A percentile compares a stretch with the other conserved stretches of the same genome.
phyloP scores from a whole-genome alignment of 1,140 invertebrate species.

The Ceratina japonica region DNA sequence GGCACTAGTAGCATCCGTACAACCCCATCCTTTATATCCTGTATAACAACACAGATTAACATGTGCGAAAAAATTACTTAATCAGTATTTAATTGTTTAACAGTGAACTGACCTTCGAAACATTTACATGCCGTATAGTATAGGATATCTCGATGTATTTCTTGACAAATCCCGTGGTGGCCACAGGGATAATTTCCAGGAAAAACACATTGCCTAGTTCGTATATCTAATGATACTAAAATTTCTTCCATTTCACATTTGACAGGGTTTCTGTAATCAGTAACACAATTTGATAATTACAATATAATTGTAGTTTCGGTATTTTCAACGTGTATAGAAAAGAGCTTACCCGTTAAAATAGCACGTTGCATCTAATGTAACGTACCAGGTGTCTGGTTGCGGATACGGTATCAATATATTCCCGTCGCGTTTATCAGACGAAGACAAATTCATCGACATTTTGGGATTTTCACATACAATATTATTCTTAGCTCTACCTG shows the following conservation, averaged over 20 bases:
- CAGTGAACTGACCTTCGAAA: conserved; percentile 73
- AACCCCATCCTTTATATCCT: conserved; percentile 90
- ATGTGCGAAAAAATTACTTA: background rate
- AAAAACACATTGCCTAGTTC: conserved; percentile 78
- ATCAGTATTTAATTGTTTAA: conserved; percentile 26
- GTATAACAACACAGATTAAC: conserved; percentile 41
- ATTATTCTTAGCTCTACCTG: conserved; percentile 67
- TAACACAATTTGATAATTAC: conserved; percentile 20
- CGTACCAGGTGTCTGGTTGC: conserved; percentile 80
- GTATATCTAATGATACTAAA: conserved; percentile 80
- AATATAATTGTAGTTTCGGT: conserved; percentile 2
- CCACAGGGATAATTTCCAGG: conserved; percentile 77
- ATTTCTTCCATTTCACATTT: conserved; percentile 77
- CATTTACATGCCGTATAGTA: conserved; percentile 80
- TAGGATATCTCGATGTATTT: conserved; percentile 79
- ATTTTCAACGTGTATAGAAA: conserved; percentile 21
- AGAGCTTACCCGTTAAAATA: conserved; percentile 68
- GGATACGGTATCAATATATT: conserved; percentile 80
- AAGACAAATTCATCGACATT: conserved; percentile 73
- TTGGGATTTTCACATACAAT: conserved; percentile 71
- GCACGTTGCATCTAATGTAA: conserved; percentile 76
- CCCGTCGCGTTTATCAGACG: conserved; percentile 63
- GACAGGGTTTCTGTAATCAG: conserved; percentile 64
- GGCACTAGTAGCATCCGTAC: conserved; percentile 88
- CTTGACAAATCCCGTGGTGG: conserved; percentile 78